Percentiles rank a stretch among this genome's conserved stretches.
Conservation (phyloP, 2,113 vertebrate species). For the Silurus glanis region DNA sequence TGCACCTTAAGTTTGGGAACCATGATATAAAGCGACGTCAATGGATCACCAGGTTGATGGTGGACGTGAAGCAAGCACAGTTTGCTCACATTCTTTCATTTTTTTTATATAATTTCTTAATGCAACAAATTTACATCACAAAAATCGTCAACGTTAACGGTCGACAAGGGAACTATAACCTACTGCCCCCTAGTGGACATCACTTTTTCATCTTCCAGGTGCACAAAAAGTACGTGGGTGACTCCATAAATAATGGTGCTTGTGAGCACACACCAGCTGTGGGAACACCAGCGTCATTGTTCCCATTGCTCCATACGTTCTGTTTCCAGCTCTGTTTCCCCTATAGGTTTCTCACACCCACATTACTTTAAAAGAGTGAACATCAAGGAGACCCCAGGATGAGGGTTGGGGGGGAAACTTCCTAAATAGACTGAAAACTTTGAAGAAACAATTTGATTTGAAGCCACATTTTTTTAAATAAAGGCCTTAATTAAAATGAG, state of each 20-base stretch:
- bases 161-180: background rate
- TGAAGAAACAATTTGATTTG: background rate
- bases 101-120: background rate
- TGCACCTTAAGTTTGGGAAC: background rate
- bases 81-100: background rate
- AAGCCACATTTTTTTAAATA: background rate
- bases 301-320: background rate
- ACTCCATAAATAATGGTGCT: too few species aligned
- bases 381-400: background rate
- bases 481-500: background rate
- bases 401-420: background rate
- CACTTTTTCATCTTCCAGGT: background rate
- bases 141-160: background rate
- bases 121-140: background rate
- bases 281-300: background rate
- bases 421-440: background rate
- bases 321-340: background rate
- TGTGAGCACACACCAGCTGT: background rate
- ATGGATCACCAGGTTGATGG: background rate
- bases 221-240: background rate
- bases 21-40: background rate
- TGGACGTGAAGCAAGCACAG: background rate
- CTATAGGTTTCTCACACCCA: background rate
- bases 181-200: background rate
- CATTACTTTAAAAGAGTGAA: background rate